Conservation (phyloP, 1,140 invertebrate species). For the Pogonognathellus flavescens region DNA sequence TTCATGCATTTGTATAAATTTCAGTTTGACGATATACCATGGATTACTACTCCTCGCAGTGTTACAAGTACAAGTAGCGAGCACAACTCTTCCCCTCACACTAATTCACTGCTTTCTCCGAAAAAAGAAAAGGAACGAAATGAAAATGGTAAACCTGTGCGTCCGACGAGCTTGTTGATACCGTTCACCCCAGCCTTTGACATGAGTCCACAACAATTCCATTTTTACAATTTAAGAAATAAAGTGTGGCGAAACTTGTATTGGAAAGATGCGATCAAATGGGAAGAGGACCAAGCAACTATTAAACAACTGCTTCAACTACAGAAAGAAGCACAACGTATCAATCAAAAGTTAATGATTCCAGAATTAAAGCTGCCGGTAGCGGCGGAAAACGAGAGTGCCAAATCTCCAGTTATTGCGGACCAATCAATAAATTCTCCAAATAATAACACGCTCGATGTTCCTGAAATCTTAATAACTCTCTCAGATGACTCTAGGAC, state of each 20-base stretch:
- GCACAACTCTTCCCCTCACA: not conserved
- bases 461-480: conserved; percentile 2
- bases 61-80: not conserved
- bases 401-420: not conserved
- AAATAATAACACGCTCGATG: not conserved
- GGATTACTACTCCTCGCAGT: conserved; percentile 22
- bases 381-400: not conserved
- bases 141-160: not conserved
- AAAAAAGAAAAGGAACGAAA: not conserved
- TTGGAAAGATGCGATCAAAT: conserved; percentile 29
- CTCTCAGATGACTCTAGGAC: not conserved
- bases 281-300: conserved; percentile 27
- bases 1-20: not conserved
- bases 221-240: conserved; percentile 20
- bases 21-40: conserved; percentile 16
- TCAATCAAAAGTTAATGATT: not conserved
- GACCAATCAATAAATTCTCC: not conserved
- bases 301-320: not conserved
- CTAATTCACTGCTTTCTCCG: not conserved
- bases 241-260: conserved; percentile 12
- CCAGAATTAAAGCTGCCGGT: not conserved
- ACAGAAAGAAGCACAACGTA: not conserved
- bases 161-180: not conserved
- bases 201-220: not conserved
- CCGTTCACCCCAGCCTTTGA: not conserved